Evolutionary conservation across 1,140 invertebrate genomes (phyloP), one percentile per base, ranked within the genome.

Genomic region (Argopecten irradians): DNA sequence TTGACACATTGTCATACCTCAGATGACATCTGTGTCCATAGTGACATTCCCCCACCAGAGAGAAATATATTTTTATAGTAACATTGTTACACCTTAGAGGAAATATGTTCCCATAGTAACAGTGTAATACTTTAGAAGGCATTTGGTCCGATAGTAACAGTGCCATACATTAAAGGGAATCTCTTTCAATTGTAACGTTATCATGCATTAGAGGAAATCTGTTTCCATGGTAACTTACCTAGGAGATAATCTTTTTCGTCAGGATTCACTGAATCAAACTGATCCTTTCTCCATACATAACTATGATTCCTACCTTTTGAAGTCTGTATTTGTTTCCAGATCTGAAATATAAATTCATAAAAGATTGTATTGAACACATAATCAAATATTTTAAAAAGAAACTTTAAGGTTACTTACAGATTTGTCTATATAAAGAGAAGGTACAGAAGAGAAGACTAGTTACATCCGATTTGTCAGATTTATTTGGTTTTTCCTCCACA

Each of bases 241-340:
- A 95, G 83, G 11, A 95, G 85, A 86, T 94, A 95, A 41, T 95
- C 94, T 0, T 93, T 94, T 11, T 92, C 87, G 32, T 86, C 84
- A 13, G 97, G 97, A 94, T 97, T 97, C 1, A 97, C 96, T 14
- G 94, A 85, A 34, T 95, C 89, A 83, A 96, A 94, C 0, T 93
- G 91, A 8, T 89, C 92, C 34, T 91, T 87, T 35, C 93, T 95
- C 92, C 95, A 88, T 95, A 97, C 90, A 71, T 71, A 71, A n/a
- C 55, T 71, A 28, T 71, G 55, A 28, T n/a, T 22, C 5, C 22
- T 22, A 0, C 28, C n/a, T 3, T 71, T 71, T 3, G 55, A 71
- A 28, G 22, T 28, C 14, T 71, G 55, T n/a, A 71, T 71, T n/a
- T 71, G 55, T n/a, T 71, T 71, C 55, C 55, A 71, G 8, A 71